Percentiles rank a stretch among this genome's conserved stretches.
Conservation (phyloP, 2,113 vertebrate species). For the Megaceryle torquata region DNA sequence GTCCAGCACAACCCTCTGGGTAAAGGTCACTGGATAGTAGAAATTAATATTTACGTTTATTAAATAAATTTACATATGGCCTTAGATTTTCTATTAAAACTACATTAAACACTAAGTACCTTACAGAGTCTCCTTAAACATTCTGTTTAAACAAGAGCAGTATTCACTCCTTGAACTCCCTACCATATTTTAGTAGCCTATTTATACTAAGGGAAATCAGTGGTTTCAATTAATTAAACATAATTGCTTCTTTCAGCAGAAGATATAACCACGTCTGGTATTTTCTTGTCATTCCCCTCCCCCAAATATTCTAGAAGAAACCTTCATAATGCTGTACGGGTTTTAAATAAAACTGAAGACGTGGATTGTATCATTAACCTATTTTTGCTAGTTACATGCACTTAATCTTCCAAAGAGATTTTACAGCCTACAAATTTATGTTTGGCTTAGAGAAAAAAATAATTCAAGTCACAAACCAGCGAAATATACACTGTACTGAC, state of each 20-base stretch:
- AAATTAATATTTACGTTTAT: not conserved
- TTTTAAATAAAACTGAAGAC: not conserved
- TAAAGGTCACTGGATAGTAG: not conserved
- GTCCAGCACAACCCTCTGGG: not conserved
- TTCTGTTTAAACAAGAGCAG: not conserved
- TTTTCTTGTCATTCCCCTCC: not conserved
- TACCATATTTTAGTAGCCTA: not conserved
- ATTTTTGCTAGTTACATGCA: not conserved
- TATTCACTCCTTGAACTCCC: not conserved
- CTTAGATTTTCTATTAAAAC: not conserved
- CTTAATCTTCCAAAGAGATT: not conserved
- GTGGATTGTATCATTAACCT: not conserved
- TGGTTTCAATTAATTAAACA: constrained; percentile 47
- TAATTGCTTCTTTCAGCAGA: constrained; percentile 26
- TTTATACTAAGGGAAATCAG: constrained; percentile 40
- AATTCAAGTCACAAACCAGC: not conserved
- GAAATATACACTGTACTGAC: not conserved
- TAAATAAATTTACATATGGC: not conserved
- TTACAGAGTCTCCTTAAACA: not conserved
- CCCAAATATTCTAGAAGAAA: not conserved
- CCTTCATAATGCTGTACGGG: not conserved
- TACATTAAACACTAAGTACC: not conserved
- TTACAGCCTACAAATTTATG: not conserved
- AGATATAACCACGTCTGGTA: not conserved
- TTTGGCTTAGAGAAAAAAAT: not conserved